phyloP scores from a whole-genome alignment of 2,888 invertebrate genomes.

The Plebejus argus region DNA sequence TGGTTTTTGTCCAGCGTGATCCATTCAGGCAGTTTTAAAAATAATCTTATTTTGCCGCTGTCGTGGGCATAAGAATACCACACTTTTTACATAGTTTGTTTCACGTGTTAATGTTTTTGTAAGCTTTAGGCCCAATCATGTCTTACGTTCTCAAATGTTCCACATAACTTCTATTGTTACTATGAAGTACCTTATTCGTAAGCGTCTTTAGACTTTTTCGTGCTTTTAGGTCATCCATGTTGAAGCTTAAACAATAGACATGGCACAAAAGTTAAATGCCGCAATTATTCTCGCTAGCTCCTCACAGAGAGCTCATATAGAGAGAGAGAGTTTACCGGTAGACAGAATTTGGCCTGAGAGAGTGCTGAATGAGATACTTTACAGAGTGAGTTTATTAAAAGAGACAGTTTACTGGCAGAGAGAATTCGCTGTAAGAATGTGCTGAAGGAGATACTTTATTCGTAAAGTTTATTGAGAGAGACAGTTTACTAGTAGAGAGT shows the following conservation, averaged over 20 bases:
- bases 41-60: no score
- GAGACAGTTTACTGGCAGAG: neutral
- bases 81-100: no score
- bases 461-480: neutral
- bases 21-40: no score
- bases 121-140: no score
- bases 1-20: no score
- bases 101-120: no score
- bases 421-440: neutral
- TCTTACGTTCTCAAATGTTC: neutral
- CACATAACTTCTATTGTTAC: neutral
- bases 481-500: neutral
- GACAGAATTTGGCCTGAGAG: neutral
- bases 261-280: constrained; percentile 4
- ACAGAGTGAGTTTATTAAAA: no score
- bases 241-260: neutral
- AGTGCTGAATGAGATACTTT: no score
- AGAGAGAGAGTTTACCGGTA: neutral
- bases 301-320: neutral
- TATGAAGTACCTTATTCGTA: neutral
- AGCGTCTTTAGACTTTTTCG: neutral
- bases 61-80: no score
- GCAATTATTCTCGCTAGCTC: constrained; percentile 5
- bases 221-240: constrained; percentile 4
- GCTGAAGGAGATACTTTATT: neutral